phyloP scores from a whole-genome alignment of 2,888 invertebrate species.

The Thera obeliscata region DNA sequence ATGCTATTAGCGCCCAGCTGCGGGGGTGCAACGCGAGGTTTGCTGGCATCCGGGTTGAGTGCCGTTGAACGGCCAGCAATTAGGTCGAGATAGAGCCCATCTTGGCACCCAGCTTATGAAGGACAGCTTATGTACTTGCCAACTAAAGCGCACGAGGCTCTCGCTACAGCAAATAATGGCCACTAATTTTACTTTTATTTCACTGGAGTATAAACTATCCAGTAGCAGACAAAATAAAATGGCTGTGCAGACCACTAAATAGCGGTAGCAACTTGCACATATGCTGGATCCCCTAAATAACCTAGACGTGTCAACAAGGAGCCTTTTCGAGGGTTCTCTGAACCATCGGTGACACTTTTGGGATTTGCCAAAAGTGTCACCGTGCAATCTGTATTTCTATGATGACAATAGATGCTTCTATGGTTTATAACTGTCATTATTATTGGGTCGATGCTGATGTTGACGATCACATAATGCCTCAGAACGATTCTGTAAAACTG shows the following conservation, averaged over 20 bases:
- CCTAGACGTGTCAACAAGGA: too few relatives aligned
- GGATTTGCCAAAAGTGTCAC: too few relatives aligned
- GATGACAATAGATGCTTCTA: not conserved
- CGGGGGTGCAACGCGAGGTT: constrained; percentile 51
- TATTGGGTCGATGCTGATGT: not conserved
- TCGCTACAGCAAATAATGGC: not conserved
- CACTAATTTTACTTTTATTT: not conserved
- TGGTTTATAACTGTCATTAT: not conserved
- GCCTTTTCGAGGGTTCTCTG: too few relatives aligned
- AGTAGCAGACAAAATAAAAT: not conserved
- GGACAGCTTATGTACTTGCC: constrained; percentile 17
- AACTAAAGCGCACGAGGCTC: not conserved
- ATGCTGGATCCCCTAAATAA: too few relatives aligned
- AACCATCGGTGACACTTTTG: too few relatives aligned
- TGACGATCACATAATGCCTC: not conserved
- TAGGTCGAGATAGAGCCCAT: constrained; percentile 70
- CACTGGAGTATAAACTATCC: not conserved
- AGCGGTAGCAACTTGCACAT: too few relatives aligned
- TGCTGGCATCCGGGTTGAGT: constrained; percentile 73
- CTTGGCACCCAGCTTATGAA: constrained; percentile 39
- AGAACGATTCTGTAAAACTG: not conserved
- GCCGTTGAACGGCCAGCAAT: constrained; percentile 75
- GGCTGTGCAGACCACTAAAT: too few relatives aligned
- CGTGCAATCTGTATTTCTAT: too few relatives aligned
- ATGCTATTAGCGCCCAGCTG: constrained; percentile 50